phyloP scores from a whole-genome alignment of 2,888 invertebrate genomes.

The Trachelus iudaicus region DNA sequence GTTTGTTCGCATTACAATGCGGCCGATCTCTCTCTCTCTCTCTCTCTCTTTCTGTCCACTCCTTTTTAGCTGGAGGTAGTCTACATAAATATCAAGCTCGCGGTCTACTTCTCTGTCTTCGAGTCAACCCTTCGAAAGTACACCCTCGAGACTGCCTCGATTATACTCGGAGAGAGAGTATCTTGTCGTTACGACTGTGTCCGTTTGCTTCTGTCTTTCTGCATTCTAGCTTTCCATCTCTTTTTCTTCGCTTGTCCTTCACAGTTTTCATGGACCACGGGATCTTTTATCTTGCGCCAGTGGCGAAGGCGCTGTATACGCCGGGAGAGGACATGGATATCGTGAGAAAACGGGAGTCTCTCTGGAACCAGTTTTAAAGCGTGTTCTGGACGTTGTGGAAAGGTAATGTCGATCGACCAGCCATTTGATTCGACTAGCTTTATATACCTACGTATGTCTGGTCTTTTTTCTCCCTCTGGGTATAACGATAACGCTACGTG shows the following conservation, averaged over 20 bases:
- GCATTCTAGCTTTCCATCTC: neutral
- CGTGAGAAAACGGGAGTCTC: neutral
- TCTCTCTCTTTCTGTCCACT: constrained; percentile 19
- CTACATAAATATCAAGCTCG: neutral
- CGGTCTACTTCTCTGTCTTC: neutral
- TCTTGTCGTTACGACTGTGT: neutral
- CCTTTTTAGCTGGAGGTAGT: neutral
- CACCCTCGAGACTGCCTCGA: neutral
- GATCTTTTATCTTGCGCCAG: neutral
- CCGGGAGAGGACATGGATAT: neutral
- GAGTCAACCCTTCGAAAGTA: neutral
- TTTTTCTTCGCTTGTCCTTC: neutral
- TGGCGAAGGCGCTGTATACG: neutral
- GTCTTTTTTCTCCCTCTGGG: neutral
- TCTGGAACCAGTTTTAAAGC: neutral
- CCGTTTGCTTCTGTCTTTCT: neutral
- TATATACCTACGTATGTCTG: neutral
- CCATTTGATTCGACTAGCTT: neutral
- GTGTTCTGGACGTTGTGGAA: neutral
- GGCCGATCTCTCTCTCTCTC: constrained; percentile 32
- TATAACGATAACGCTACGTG: neutral
- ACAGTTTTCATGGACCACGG: neutral
- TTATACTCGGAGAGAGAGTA: neutral
- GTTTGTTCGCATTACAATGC: constrained; percentile 46
- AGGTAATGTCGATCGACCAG: neutral